Evolutionary conservation across 1,140 invertebrate genomes (phyloP).

Genomic region (Brachionus rotundiformis): DNA sequence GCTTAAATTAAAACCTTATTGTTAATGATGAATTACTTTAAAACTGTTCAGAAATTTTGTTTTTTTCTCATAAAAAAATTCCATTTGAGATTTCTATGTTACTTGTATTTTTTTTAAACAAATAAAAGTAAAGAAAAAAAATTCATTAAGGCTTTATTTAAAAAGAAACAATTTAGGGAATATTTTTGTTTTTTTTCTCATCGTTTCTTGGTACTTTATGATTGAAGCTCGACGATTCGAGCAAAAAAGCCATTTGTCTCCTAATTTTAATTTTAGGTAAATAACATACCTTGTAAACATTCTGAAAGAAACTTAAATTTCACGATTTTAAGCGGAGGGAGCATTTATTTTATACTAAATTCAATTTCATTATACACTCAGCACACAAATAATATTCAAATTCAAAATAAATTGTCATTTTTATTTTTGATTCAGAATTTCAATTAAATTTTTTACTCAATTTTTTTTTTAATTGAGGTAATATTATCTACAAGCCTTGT

Average conservation of each 20-base stretch:
- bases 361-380: not conserved
- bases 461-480: not conserved
- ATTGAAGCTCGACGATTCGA: not conserved
- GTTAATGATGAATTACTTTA: constrained; percentile 15
- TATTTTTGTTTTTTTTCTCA: not conserved
- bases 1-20: constrained; percentile 10
- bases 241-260: not conserved
- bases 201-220: not conserved
- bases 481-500: not conserved
- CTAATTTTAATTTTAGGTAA: not conserved
- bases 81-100: not conserved
- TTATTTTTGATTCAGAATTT: not conserved
- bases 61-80: not conserved
- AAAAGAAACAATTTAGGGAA: not conserved
- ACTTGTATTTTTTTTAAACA: not conserved
- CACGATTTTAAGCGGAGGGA: not conserved
- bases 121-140: not conserved
- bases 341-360: not conserved
- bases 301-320: not conserved
- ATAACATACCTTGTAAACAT: not conserved
- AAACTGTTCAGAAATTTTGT: not conserved
- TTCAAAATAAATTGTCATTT: not conserved
- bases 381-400: not conserved
- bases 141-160: not conserved
- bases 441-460: constrained; percentile 3